Evolutionary conservation across 2,113 vertebrate species (phyloP).

Genomic region (Pollimyrus isidori): DNA sequence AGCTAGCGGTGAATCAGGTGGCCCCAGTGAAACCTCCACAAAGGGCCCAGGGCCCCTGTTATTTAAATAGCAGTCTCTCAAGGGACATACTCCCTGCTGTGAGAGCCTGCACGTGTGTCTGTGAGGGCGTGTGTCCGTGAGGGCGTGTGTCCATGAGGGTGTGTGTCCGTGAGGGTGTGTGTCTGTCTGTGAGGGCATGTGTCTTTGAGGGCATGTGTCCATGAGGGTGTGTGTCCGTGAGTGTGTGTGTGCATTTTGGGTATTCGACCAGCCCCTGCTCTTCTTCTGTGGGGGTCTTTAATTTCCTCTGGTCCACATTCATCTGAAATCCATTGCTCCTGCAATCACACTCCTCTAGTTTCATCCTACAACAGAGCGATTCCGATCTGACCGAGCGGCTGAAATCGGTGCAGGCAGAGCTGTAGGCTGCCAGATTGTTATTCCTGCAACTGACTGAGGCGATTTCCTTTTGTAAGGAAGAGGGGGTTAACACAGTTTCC

Average conservation of each 20-base stretch:
- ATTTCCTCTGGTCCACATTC: background rate
- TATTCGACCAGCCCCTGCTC: background rate
- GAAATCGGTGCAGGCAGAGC: background rate
- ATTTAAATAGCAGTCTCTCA: background rate
- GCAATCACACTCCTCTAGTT: background rate
- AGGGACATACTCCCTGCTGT: background rate
- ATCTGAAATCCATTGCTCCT: background rate
- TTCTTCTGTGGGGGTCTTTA: background rate
- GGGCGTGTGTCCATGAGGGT: too few relatives aligned
- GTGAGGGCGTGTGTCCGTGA: background rate
- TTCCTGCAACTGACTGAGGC: background rate
- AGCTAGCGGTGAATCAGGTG: background rate
- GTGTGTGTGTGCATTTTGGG: background rate
- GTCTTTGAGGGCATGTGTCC: background rate
- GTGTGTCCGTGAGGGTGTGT: background rate
- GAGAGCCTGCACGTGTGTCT: background rate
- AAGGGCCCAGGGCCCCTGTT: background rate
- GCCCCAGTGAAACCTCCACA: background rate
- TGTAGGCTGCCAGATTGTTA: background rate
- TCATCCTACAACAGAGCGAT: background rate
- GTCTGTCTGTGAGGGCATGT: background rate
- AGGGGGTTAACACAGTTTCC: background rate
- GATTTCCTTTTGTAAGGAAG: background rate
- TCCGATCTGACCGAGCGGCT: background rate
- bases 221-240: background rate